Conservation (phyloP, 2,888 invertebrate species). For the Actias luna region DNA sequence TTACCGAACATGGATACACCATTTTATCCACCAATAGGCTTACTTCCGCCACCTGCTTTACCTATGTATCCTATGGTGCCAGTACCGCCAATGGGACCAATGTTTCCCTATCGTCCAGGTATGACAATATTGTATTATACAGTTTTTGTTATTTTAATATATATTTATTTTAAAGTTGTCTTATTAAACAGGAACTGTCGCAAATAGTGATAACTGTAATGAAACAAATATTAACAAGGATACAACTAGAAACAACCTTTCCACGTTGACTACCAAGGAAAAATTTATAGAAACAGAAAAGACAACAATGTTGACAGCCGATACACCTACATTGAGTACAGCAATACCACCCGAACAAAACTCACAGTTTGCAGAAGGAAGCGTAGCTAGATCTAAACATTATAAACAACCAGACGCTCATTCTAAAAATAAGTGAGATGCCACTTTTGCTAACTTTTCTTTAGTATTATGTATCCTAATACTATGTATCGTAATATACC, state of each 20-base stretch:
- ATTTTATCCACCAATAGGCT: constrained; percentile 65
- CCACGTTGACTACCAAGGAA: constrained; percentile 5
- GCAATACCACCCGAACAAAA: not conserved
- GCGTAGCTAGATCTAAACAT: not conserved
- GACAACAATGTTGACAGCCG: not conserved
- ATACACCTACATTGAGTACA: not conserved
- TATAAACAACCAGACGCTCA: not conserved
- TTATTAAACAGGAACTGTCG: constrained; percentile 14
- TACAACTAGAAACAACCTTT: constrained; percentile 1
- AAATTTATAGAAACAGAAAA: constrained; percentile 2
- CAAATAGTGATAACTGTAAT: not conserved
- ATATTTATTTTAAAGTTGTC: not conserved
- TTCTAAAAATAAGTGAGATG: constrained; percentile 6
- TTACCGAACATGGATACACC: constrained; percentile 66
- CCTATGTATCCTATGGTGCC: constrained; percentile 73
- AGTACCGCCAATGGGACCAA: constrained; percentile 55
- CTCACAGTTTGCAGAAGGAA: not conserved
- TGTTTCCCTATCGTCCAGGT: constrained; percentile 41
- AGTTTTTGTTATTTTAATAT: not conserved
- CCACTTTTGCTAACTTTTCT: not conserved
- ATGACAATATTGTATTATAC: constrained; percentile 13
- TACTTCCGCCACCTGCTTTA: constrained; percentile 58
- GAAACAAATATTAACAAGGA: not conserved
- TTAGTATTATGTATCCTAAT: too few species aligned
- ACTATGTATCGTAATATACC: too few species aligned